Evolutionary conservation across 2,888 invertebrate species (phyloP).

Genomic region (Galerucella pusilla): DNA sequence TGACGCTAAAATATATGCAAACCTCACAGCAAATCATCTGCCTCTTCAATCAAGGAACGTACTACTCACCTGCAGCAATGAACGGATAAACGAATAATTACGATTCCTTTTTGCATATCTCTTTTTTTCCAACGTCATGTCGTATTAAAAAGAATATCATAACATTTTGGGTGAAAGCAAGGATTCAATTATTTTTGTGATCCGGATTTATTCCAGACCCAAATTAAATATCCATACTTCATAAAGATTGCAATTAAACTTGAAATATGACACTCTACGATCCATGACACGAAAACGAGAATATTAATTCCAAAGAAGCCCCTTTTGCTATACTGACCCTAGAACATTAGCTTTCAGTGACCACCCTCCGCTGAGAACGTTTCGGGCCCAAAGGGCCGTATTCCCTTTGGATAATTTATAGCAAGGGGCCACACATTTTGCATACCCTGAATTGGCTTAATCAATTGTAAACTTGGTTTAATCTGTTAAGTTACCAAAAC

Average conservation of each 20-base stretch:
- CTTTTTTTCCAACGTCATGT: neutral
- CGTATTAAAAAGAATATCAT: no score
- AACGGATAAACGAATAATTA: no score
- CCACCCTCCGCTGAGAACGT: constrained; percentile 50
- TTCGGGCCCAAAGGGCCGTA: constrained; percentile 40
- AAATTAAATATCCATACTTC: constrained; percentile 16
- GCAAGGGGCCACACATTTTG: constrained; percentile 50
- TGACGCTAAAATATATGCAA: no score
- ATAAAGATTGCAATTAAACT: constrained; percentile 56
- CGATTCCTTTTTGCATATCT: no score
- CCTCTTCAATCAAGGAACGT: no score
- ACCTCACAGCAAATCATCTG: no score
- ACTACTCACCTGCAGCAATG: no score
- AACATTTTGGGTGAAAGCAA: neutral
- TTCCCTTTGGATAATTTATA: constrained; percentile 52
- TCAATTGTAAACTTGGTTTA: constrained; percentile 47
- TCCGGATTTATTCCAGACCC: neutral
- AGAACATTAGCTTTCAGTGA: constrained; percentile 54
- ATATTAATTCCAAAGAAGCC: constrained; percentile 60
- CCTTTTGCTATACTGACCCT: constrained; percentile 58
- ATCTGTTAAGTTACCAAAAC: constrained; percentile 14
- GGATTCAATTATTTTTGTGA: neutral
- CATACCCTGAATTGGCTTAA: constrained; percentile 47
- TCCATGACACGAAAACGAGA: constrained; percentile 44
- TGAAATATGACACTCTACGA: constrained; percentile 60